Conservation (phyloP, 2,113 vertebrate species). For the Prinia subflava region DNA sequence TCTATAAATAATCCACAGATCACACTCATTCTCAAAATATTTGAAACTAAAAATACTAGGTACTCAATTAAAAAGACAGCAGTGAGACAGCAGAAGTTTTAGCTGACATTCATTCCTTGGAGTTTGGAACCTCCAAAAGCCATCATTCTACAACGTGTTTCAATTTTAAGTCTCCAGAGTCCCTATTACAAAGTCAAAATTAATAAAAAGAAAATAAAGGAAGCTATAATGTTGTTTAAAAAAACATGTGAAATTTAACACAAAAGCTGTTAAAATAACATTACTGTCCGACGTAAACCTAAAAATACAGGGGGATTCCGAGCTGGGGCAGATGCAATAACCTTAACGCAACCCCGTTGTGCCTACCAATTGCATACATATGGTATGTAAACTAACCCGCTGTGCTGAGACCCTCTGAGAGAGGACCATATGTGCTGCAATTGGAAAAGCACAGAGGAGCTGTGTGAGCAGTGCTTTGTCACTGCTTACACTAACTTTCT, state of each 20-base stretch:
- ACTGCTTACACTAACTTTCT: neutral
- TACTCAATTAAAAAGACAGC: neutral
- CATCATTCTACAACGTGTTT: neutral
- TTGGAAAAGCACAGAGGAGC: neutral
- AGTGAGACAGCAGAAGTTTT: neutral
- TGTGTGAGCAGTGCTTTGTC: constrained; percentile 10
- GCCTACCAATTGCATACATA: constrained; percentile 42
- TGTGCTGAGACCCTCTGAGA: constrained; percentile 41
- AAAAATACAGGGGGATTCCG: constrained; percentile 44
- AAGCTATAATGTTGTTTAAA: constrained; percentile 45
- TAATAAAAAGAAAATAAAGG: constrained; percentile 59
- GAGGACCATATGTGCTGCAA: constrained; percentile 41
- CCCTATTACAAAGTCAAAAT: constrained; percentile 57
- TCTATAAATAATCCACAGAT: neutral
- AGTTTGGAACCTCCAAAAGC: constrained; percentile 9
- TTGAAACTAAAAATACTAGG: neutral
- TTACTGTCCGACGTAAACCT: constrained; percentile 27
- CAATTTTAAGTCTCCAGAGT: constrained; percentile 45
- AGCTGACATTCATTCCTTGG: neutral
- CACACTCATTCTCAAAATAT: neutral
- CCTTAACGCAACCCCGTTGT: constrained; percentile 31
- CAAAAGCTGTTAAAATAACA: constrained; percentile 64
- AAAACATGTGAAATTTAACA: constrained; percentile 57
- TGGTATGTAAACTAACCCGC: constrained; percentile 38
- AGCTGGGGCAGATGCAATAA: constrained; percentile 46